Percentiles rank a stretch among this genome's conserved stretches.
These are phyloP conservation scores for Lanistes nyassanus DNA, from an alignment of 1,140 invertebrate genomes.

Conservation along the genomic window DNA sequence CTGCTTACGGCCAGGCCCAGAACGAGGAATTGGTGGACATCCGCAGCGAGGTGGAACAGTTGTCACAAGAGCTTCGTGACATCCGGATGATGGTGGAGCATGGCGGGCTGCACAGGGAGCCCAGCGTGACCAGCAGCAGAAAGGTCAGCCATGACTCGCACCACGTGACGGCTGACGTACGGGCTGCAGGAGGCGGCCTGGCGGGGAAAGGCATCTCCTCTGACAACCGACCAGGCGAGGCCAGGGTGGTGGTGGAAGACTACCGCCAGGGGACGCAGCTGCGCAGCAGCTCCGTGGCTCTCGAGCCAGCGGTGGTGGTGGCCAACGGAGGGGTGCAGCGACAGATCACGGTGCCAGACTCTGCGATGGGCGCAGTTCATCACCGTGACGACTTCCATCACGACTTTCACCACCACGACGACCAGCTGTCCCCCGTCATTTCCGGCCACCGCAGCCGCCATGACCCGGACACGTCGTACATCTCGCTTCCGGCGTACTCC, in stretches of 20 bases:
- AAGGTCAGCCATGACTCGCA: slow-evolving; percentile 8
- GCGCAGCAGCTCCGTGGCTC: neutral
- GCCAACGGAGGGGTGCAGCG: neutral
- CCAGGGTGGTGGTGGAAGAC: slow-evolving; percentile 11
- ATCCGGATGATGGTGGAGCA: slow-evolving; percentile 37
- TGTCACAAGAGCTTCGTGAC: slow-evolving; percentile 40
- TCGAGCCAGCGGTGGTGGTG: neutral
- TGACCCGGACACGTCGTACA: neutral
- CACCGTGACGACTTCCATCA: neutral
- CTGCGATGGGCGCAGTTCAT: neutral
- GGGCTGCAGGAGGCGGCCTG: slow-evolving; percentile 3
- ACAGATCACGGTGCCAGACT: neutral
- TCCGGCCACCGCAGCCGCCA: neutral
- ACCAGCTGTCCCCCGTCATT: neutral
- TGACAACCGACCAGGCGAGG: neutral
- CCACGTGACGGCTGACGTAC: neutral
- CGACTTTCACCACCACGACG: neutral
- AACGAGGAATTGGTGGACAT: neutral
- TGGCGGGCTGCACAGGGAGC: slow-evolving; percentile 12
- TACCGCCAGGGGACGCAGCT: neutral
- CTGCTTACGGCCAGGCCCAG: neutral
- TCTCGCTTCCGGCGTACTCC: slow-evolving; percentile 1
- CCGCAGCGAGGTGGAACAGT: slow-evolving; percentile 29
- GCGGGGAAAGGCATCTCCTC: neutral
- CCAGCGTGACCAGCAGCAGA: slow-evolving; percentile 7